These are phyloP conservation scores for Lydus trimaculatus DNA, from an alignment of 2,888 invertebrate genomes.

Conservation along the genomic window DNA sequence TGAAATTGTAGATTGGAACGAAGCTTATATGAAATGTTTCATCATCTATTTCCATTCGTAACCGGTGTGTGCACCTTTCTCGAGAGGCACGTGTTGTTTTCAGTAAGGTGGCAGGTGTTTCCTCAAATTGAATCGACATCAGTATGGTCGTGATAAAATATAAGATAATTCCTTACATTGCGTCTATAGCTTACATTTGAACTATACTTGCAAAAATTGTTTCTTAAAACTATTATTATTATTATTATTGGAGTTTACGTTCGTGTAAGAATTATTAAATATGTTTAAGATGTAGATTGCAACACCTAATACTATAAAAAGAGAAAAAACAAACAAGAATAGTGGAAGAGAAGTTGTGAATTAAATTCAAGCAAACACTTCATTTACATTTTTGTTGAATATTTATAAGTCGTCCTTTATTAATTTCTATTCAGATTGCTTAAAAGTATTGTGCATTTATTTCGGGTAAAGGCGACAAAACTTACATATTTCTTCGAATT, in stretches of 20 bases:
- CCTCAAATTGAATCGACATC: constrained; percentile 16
- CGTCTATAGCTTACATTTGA: constrained; percentile 9
- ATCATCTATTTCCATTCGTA: background rate
- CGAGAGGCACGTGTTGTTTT: constrained; percentile 14
- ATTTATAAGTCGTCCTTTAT: constrained; percentile 40
- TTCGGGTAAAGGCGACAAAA: background rate
- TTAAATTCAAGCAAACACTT: constrained; percentile 41
- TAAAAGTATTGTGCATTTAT: constrained; percentile 33
- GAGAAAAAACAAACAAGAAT: background rate
- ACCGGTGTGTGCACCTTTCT: background rate
- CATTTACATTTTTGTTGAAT: constrained; percentile 42
- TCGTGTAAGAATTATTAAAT: background rate
- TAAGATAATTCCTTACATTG: background rate
- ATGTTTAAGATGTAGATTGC: background rate
- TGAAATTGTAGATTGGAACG: too few species aligned
- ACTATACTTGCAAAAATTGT: constrained; percentile 5
- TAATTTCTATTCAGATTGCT: constrained; percentile 41
- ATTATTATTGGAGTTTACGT: background rate
- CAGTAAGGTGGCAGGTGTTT: constrained; percentile 18
- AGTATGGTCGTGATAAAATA: constrained; percentile 7
- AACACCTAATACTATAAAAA: background rate
- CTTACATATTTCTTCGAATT: too few species aligned
- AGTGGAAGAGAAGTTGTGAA: constrained; percentile 40
- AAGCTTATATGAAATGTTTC: too few species aligned
- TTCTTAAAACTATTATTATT: too few species aligned